Conservation (phyloP, 2,113 vertebrate species). For the Litocranius walleri region DNA sequence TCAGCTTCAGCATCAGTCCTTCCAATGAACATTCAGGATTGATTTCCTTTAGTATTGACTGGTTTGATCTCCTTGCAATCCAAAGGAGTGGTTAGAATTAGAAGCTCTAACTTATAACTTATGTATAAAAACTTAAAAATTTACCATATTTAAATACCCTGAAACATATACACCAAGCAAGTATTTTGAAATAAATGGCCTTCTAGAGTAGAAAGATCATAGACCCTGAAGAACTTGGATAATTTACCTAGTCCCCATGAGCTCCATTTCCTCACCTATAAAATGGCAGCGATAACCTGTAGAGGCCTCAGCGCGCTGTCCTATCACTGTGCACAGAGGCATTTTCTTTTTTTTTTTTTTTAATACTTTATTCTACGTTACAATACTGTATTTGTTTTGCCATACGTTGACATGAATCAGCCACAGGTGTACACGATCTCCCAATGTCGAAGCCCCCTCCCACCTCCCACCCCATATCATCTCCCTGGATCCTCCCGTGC, state of each 20-base stretch:
- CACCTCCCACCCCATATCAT: too few species aligned
- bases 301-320: fast-evolving
- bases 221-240: neutral
- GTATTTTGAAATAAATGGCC: neutral
- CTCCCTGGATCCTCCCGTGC: too few species aligned
- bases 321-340: neutral
- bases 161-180: neutral
- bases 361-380: too few species aligned
- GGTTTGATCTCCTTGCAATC: neutral
- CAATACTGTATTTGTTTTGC: too few species aligned
- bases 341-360: neutral
- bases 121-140: neutral
- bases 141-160: neutral
- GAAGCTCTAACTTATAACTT: neutral
- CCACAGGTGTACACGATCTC: too few species aligned
- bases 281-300: neutral
- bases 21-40: neutral
- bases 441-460: too few species aligned
- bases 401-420: too few species aligned
- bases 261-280: neutral
- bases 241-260: neutral
- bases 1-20: neutral
- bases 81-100: neutral
- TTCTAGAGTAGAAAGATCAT: neutral
- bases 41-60: neutral